Base-by-base conservation (phyloP, 2,113 vertebrate genomes). In the Columba livia region DNA sequence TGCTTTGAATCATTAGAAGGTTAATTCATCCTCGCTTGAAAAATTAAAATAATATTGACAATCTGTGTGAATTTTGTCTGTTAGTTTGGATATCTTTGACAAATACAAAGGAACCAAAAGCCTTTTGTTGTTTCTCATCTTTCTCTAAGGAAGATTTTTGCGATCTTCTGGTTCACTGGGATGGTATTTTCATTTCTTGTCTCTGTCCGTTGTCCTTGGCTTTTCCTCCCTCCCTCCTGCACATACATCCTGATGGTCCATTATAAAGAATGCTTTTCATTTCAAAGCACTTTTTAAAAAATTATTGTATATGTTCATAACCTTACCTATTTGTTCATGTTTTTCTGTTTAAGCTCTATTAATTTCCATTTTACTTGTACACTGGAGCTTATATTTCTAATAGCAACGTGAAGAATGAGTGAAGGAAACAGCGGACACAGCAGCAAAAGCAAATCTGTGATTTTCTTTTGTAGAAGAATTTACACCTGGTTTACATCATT, bases 191-290 rank as follows among this genome's bases (percentile, higher is more conserved):
- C 51, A n/a, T 83, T 77, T 62, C 82, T 85, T 73, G 44, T 40
- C 85, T 91, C 70, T 61, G 57, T 94, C 66, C 79, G 93, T 95
- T 85, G 79, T 94, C 88, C 75, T 75, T 88, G 82, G 95, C 94
- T 95, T 48, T 93, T 57, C 95, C 58, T 96, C 94, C 79, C 79
- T 91, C 66, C 88, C 90, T 96, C 88, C 92, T 96, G 81, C 88
- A 66, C 51, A 16, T 66, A 50, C 53, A 29, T 47, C 80, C 72
- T 36, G 71, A 89, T 93, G 94, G 74, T 96, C 93, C 72, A 83
- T 70, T 93, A 83, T 83, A 90, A 96, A 91, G 79, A 56, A 91
- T 79, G 90, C 29, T 90, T 94, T 88, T 74, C 69, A 71, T 86
- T 91, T 67, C 75, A 80, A 64, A 92, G 69, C 72, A 36, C 66